Evolutionary conservation across 1,140 invertebrate genomes (phyloP).

Genomic region (Diorhabda sublineata): DNA sequence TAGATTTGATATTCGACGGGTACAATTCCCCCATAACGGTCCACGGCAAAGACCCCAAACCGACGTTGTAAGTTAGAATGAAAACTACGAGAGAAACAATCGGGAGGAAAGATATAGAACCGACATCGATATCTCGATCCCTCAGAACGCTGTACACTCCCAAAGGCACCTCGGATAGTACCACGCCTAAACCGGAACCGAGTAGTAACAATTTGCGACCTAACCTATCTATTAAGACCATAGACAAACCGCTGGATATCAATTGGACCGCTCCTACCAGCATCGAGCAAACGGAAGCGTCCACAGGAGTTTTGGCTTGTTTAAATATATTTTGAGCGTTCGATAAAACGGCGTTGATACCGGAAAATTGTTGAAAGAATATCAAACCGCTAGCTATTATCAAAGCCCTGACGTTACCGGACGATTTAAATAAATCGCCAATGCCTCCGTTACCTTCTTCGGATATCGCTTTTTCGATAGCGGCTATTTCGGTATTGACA

Average conservation of each 20-base stretch:
- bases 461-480: constrained; percentile 26
- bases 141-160: constrained; percentile 37
- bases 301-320: constrained; percentile 55
- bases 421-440: constrained; percentile 55
- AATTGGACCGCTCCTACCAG: constrained; percentile 72
- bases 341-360: constrained; percentile 79
- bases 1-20: constrained; percentile 67
- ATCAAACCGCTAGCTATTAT: constrained; percentile 66
- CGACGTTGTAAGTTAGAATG: constrained; percentile 44
- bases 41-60: constrained; percentile 79
- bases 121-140: constrained; percentile 24
- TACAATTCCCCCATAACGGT: constrained; percentile 79
- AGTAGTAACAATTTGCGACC: constrained; percentile 70
- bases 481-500: constrained; percentile 40
- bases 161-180: constrained; percentile 37
- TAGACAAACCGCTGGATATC: constrained; percentile 62
- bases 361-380: constrained; percentile 70
- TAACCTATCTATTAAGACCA: constrained; percentile 67
- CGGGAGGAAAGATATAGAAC: constrained; percentile 31
- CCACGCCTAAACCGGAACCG: constrained; percentile 62
- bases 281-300: constrained; percentile 63
- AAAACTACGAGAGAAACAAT: constrained; percentile 33
- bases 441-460: constrained; percentile 46
- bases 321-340: constrained; percentile 70
- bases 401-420: constrained; percentile 59